Percentiles rank a stretch among this genome's conserved stretches.
These are phyloP conservation scores for Drosophila monieri DNA, from an alignment of 2,888 invertebrate genomes.

Conservation along the genomic window DNA sequence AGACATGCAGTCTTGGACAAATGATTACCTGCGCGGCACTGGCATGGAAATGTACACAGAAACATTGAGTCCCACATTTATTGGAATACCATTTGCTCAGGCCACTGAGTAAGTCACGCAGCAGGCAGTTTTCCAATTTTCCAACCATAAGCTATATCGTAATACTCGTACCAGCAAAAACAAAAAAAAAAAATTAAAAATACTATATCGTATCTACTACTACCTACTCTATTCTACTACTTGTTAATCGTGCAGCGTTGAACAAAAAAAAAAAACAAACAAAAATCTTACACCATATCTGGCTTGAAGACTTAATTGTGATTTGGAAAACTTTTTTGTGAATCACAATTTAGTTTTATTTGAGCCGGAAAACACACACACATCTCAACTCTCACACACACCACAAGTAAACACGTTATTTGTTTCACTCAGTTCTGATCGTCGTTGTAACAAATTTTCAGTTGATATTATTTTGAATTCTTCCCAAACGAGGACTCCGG, in stretches of 20 bases:
- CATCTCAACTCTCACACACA: conserved; percentile 32
- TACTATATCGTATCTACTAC: conserved; percentile 62
- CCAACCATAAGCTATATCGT: conserved; percentile 67
- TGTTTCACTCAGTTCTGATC: conserved; percentile 64
- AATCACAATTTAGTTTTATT: background rate
- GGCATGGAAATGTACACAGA: conserved; percentile 99
- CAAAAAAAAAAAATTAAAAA: conserved; percentile 17
- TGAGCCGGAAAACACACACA: conserved; percentile 2
- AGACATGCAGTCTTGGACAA: conserved; percentile 99
- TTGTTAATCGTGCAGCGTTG: conserved; percentile 78
- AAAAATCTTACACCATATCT: conserved; percentile 29
- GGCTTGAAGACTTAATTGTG: conserved; percentile 1
- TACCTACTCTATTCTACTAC: conserved; percentile 70
- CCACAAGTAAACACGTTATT: conserved; percentile 44
- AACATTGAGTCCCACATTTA: conserved; percentile 98
- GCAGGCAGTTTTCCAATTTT: conserved; percentile 65
- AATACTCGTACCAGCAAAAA: conserved; percentile 46
- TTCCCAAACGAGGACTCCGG: conserved; percentile 33
- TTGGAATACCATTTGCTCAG: conserved; percentile 98
- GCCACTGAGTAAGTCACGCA: conserved; percentile 97
- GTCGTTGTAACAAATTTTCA: conserved; percentile 65
- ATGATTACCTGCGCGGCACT: conserved; percentile 99
- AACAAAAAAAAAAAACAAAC: conserved; percentile 41
- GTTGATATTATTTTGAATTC: conserved; percentile 40
- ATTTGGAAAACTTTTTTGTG: background rate